These are phyloP conservation scores for Apis mellifera DNA, from an alignment of 1,140 invertebrate species.

Conservation along the genomic window DNA sequence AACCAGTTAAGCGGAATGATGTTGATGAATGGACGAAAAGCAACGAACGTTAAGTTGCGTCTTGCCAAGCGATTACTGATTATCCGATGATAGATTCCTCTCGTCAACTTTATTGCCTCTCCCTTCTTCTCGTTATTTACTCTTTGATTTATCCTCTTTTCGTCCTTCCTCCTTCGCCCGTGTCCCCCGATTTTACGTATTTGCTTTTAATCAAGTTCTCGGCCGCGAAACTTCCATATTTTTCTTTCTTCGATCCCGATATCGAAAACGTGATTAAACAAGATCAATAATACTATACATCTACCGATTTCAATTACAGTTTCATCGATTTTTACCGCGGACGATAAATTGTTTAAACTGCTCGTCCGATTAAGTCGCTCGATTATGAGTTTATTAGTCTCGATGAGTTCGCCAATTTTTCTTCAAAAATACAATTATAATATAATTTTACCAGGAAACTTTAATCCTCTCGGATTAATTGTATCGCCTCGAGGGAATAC, in stretches of 20 bases:
- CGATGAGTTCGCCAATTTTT: too few relatives aligned
- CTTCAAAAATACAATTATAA: too few relatives aligned
- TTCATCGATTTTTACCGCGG: neutral
- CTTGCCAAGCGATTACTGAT: slow-evolving; percentile 32
- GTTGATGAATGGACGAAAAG: slow-evolving; percentile 60
- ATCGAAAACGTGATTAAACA: neutral
- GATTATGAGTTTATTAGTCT: too few relatives aligned
- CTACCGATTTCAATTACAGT: slow-evolving; percentile 5
- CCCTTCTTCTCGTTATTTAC: neutral
- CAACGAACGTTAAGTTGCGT: slow-evolving; percentile 21
- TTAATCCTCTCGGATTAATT: too few relatives aligned
- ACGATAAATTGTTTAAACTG: neutral
- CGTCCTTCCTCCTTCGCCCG: neutral
- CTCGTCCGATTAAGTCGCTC: too few relatives aligned
- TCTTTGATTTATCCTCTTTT: neutral
- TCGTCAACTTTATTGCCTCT: neutral
- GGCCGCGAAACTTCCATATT: neutral
- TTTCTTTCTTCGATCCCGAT: neutral
- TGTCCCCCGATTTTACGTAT: neutral
- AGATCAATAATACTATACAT: neutral
- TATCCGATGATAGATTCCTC: slow-evolving; percentile 22
- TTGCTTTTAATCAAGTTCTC: neutral
- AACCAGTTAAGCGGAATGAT: slow-evolving; percentile 56
- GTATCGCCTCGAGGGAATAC: too few relatives aligned
- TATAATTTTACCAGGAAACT: too few relatives aligned